phyloP scores from a whole-genome alignment of 1,140 invertebrate genomes.

The Apocrypta bakeri region DNA sequence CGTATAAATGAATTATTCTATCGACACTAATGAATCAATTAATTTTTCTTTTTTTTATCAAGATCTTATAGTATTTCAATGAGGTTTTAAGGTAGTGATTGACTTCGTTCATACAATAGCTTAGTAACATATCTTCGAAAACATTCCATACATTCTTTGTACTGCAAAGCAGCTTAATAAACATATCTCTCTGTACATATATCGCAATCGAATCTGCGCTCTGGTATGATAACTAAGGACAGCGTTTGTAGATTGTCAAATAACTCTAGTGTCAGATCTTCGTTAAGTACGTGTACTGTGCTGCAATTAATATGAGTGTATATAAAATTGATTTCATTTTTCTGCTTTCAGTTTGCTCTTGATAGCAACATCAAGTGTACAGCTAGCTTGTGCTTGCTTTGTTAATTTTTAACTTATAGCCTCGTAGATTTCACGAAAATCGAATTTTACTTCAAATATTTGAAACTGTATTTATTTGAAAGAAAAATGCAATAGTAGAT shows the following conservation, averaged over 20 bases:
- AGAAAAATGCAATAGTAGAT: no score
- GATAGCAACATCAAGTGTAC: conserved; percentile 13
- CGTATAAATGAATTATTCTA: no score
- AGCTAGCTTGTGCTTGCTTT: conserved; percentile 35
- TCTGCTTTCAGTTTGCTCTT: conserved; percentile 42
- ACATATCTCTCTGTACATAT: conserved; percentile 5
- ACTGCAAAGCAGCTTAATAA: not conserved
- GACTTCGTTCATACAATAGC: not conserved
- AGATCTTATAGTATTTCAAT: not conserved
- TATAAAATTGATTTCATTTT: conserved; percentile 4
- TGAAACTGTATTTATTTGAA: not conserved
- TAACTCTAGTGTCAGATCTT: not conserved
- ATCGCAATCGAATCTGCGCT: not conserved
- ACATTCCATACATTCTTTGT: not conserved
- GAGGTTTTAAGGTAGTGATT: not conserved
- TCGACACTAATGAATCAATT: not conserved
- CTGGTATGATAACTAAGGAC: not conserved
- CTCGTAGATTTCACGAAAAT: not conserved
- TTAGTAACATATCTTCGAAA: conserved; percentile 10
- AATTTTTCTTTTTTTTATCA: no score
- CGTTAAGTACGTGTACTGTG: not conserved
- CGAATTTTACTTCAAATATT: not conserved
- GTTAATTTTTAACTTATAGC: not conserved
- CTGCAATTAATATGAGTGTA: not conserved
- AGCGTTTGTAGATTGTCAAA: not conserved